Conservation (phyloP, 2,797 vertebrate species). For the Syngnathus acus region DNA sequence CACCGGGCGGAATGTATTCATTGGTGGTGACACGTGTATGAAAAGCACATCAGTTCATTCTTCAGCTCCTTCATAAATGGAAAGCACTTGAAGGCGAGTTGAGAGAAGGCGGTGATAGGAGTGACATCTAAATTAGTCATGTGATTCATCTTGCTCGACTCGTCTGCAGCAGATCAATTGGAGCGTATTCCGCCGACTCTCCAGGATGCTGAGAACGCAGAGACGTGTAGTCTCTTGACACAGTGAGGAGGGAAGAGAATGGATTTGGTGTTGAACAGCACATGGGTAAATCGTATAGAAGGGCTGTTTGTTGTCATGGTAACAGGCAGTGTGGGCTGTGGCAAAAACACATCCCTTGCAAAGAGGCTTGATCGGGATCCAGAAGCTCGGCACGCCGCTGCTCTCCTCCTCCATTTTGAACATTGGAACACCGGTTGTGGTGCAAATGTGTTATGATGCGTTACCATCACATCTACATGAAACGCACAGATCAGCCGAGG, state of each 20-base stretch:
- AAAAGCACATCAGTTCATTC: conserved; percentile 16
- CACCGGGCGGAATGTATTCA: conserved; percentile 6
- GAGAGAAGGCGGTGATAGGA: conserved; percentile 20
- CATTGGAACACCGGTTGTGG: conserved; percentile 31
- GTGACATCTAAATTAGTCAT: conserved; percentile 43
- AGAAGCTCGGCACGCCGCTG: conserved; percentile 35
- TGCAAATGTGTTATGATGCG: conserved; percentile 41
- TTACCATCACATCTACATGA: conserved; percentile 23
- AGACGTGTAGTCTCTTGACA: conserved; percentile 26
- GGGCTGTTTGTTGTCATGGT: conserved; percentile 65
- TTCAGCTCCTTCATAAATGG: conserved; percentile 12
- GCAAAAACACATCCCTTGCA: conserved; percentile 52
- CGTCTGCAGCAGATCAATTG: conserved; percentile 41
- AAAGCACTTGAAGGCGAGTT: conserved; percentile 16
- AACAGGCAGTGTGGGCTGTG: conserved; percentile 61
- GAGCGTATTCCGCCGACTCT: conserved; percentile 43
- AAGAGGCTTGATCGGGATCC: conserved; percentile 49
- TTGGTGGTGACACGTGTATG: conserved; percentile 10
- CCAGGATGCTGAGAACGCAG: conserved; percentile 32
- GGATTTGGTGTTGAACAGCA: conserved; percentile 38
- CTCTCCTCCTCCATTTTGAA: conserved; percentile 51
- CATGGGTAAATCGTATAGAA: conserved; percentile 30
- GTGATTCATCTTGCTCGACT: conserved; percentile 33
- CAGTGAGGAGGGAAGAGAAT: conserved; percentile 9
- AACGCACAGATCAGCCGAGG: conserved; percentile 24